A percentile compares a stretch with the other conserved stretches of the same genome.
phyloP scores from a whole-genome alignment of 2,113 vertebrate species.

The Cromileptes altivelis region DNA sequence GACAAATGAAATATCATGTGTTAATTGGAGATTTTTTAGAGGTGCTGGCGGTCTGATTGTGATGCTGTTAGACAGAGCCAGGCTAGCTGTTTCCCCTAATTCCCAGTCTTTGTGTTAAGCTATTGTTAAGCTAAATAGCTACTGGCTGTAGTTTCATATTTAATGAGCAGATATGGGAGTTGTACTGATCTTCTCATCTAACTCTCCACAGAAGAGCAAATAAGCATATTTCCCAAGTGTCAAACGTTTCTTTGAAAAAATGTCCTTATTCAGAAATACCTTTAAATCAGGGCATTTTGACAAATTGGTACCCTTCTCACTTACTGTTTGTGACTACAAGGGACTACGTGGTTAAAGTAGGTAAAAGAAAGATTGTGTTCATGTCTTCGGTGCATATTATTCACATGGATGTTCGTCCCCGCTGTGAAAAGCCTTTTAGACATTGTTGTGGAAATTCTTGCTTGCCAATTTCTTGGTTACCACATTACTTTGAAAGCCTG shows the following conservation, averaged over 20 bases:
- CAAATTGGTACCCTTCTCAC: background rate
- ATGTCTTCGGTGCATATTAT: conserved; percentile 1
- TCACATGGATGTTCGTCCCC: background rate
- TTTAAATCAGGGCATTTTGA: background rate
- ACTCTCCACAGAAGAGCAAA: background rate
- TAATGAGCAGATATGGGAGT: background rate
- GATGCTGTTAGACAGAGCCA: background rate
- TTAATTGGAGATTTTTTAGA: background rate
- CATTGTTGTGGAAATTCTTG: background rate
- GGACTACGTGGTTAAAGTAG: background rate
- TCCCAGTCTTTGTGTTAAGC: background rate
- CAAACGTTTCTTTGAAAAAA: background rate
- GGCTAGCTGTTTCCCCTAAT: background rate
- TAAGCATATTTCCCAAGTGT: background rate
- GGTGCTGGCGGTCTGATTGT: background rate
- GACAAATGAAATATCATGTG: background rate
- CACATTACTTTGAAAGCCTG: conserved; percentile 30
- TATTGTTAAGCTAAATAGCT: background rate
- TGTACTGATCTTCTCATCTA: background rate
- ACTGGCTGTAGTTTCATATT: background rate
- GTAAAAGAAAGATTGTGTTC: background rate
- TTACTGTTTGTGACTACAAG: background rate
- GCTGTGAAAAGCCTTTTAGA: conserved; percentile 17
- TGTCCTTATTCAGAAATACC: background rate
- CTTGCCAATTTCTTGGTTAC: conserved; percentile 23